Evolutionary conservation across 2,797 vertebrate species (phyloP), one percentile per base, ranked within the genome.

Genomic region (Chiloscyllium punctatum): DNA sequence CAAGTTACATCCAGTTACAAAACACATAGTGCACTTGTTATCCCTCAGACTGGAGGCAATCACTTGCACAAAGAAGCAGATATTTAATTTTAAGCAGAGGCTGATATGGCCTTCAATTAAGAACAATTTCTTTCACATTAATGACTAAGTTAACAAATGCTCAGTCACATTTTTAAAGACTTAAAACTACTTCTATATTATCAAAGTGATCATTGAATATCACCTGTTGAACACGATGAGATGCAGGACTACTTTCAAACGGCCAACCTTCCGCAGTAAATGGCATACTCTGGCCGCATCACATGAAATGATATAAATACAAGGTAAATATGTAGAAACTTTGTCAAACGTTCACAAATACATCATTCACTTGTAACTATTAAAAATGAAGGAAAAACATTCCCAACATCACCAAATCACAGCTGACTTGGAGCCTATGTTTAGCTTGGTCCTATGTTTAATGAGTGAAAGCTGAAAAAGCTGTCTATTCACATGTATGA

Each of bases 251-350:
- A 95, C 71, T 95, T 77, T 95, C 94, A 95, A 95, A 95, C 42
- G 71, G 71, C 71, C 94, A 95, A 95, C 94, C 94, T 53, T 95
- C 94, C 94, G 94, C 48, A 77, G 94, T 95, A 53, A 74, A 53
- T 95, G 94, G 94, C 48, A 95, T 51, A 95, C 94, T 95, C 94
- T 95, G 94, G 94, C 94, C 94, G 94, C 94, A 77, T 77, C 94
- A 95, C 94, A 95, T 95, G 94, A 95, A 95, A 95, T 95, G 94
- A 95, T 95, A 95, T 95, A 95, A 95, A 95, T 95, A 95, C 94
- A 95, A 95, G 71, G 94, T 95, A 74, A 95, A 95, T 53, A 53
- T 77, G 77, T 71, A 95, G 71, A 95, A 71, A 95, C 51, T 95
- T 95, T 16, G 51, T 51, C 69, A 95, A 95, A 74, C 1, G 48